Evolutionary conservation across 1,140 invertebrate genomes (phyloP), one percentile per base, ranked within the genome.

Genomic region (Leptopilina boulardi): DNA sequence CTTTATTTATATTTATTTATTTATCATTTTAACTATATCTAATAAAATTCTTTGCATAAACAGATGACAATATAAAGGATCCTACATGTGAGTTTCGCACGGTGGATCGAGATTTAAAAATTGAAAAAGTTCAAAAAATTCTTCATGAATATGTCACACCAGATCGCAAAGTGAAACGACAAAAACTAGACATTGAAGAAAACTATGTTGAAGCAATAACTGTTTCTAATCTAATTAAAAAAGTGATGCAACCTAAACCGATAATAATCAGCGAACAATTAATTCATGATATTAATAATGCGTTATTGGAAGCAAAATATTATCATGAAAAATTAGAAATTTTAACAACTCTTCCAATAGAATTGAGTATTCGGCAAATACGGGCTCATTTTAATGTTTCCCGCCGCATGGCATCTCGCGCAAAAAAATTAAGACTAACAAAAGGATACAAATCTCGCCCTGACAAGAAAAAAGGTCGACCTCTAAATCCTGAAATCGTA

Each of bases 251-350:
- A 44, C 42, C 42, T 44, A 15, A 44, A 44, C 42, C 3, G 66
- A 56, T 75, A 38, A 70, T 23, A 42, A 74, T 79, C 4, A 41
- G 76, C 19, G 71, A 76, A 66, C 51, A 42, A 9, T 74, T 8
- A 3, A 74, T 79, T 71, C 1, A n/a, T 41, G 72, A 76, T 9
- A 66, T 79, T n/a, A 74, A 79, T 3, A 30, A 72, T 21, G 44
- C 73, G 8, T 38, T 77, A 21, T n/a, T 34, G 6, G 77, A 54
- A 19, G 70, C 54, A 73, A 70, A 72, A 10, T 15, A 41, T 54
- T 19, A 80, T 66, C 70, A 42, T 2, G 66, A 75, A 54, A 73
- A 77, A 77, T n/a, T 77, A 1, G 76, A 77, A 77, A 80, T 75
- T 44, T 38, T 80, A 19, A 80, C 79, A 2, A 59, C 30, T 56